Percentiles rank a stretch among this genome's conserved stretches.
Conservation (phyloP, 2,888 invertebrate species). For the Chelonus formosanus region DNA sequence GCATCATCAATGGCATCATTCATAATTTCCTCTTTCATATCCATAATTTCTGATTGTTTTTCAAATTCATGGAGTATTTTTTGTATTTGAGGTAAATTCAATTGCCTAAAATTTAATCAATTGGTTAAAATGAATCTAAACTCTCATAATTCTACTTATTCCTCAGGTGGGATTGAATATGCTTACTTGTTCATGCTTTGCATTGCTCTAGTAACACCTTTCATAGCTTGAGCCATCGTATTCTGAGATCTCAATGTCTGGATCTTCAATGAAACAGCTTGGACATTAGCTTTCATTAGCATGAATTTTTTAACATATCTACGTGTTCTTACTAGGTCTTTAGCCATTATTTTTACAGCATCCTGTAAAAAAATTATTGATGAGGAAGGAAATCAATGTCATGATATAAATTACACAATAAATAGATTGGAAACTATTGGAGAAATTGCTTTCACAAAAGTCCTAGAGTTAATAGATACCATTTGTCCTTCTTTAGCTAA, state of each 20-base stretch:
- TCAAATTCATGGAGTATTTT: constrained; percentile 97
- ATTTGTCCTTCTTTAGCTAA: constrained; percentile 99
- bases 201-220: constrained; percentile 98
- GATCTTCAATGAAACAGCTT: constrained; percentile 96
- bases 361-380: constrained; percentile 71
- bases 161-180: no score
- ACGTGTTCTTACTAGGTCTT: constrained; percentile 95
- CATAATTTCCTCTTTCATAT: constrained; percentile 99
- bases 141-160: no score
- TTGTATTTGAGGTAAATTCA: constrained; percentile 99
- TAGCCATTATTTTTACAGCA: constrained; percentile 99
- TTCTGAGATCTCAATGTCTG: constrained; percentile 98
- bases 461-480: constrained; percentile 67
- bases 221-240: constrained; percentile 99
- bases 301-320: constrained; percentile 98
- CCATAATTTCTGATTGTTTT: constrained; percentile 99
- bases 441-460: no score
- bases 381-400: no score
- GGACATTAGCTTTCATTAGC: constrained; percentile 99
- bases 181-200: constrained; percentile 89
- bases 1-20: constrained; percentile 99
- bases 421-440: no score
- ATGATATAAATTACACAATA: no score
- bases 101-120: constrained; percentile 68
- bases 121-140: background rate